phyloP scores from a whole-genome alignment of 2,888 invertebrate species.

The Gerris lacustris region DNA sequence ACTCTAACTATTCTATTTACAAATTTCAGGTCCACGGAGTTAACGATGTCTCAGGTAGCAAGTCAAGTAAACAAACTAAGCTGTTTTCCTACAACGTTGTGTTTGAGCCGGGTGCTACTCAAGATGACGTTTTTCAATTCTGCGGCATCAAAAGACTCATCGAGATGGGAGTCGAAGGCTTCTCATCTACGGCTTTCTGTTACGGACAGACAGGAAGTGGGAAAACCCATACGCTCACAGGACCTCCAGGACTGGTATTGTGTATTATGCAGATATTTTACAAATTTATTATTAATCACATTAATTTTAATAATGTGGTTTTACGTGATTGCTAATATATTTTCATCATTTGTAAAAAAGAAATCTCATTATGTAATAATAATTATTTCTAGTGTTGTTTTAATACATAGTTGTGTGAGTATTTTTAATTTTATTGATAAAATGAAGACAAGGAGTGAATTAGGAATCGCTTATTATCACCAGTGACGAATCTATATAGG shows the following conservation, averaged over 20 bases:
- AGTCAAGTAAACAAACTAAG: constrained; percentile 56
- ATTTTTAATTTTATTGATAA: no score
- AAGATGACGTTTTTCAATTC: constrained; percentile 74
- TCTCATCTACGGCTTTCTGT: constrained; percentile 86
- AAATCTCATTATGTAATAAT: no score
- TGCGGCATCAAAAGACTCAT: constrained; percentile 80
- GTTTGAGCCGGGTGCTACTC: constrained; percentile 80
- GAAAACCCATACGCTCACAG: constrained; percentile 90
- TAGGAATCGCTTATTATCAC: no score
- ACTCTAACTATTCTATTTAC: no score
- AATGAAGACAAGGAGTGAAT: no score
- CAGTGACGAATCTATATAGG: no score
- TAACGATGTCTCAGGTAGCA: constrained; percentile 33
- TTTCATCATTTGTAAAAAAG: no score
- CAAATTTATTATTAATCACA: background rate
- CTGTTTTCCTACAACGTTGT: constrained; percentile 91
- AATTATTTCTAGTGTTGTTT: no score
- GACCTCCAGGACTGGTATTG: constrained; percentile 71
- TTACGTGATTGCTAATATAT: no score
- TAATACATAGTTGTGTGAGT: no score
- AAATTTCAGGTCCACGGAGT: constrained; percentile 22
- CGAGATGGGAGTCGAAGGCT: constrained; percentile 89
- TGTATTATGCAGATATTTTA: background rate
- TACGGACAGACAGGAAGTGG: constrained; percentile 96
- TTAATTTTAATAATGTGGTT: background rate